Conservation (phyloP, 2,797 vertebrate species). For the Pelodytes ibericus region DNA sequence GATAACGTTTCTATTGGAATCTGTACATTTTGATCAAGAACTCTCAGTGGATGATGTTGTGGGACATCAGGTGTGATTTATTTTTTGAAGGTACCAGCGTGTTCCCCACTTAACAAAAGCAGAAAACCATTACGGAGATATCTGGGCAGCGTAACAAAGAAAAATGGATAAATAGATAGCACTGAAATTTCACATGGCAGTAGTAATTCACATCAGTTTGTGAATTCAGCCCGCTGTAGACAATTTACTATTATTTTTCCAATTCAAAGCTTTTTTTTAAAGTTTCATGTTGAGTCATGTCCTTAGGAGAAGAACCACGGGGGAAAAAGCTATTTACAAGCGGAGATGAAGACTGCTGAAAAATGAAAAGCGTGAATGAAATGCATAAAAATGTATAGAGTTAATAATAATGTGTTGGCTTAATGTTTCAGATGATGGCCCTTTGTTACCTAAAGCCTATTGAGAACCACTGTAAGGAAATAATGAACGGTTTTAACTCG, state of each 20-base stretch:
- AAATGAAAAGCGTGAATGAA: neutral
- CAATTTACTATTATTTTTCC: slow-evolving; percentile 6
- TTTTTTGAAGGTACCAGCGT: too few relatives aligned
- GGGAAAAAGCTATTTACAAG: slow-evolving; percentile 5
- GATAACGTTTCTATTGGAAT: too few relatives aligned
- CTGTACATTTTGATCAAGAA: too few relatives aligned
- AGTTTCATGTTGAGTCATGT: neutral
- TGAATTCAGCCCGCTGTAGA: neutral
- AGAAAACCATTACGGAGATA: neutral
- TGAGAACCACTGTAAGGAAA: too few relatives aligned
- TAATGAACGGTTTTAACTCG: slow-evolving; percentile 1
- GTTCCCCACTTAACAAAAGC: slow-evolving; percentile 2
- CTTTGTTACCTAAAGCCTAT: neutral
- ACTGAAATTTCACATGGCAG: neutral
- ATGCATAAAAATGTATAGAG: neutral
- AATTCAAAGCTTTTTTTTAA: neutral
- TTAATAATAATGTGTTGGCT: neutral
- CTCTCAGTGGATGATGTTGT: too few relatives aligned
- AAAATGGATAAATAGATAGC: neutral
- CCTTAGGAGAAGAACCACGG: neutral
- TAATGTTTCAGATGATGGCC: neutral
- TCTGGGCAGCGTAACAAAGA: neutral
- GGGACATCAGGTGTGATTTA: too few relatives aligned
- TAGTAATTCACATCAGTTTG: slow-evolving; percentile 3
- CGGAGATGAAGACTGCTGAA: neutral